A percentile compares a stretch with the other conserved stretches of the same genome.
phyloP scores from a whole-genome alignment of 2,113 vertebrate genomes.

The Vulpes ferrilata region DNA sequence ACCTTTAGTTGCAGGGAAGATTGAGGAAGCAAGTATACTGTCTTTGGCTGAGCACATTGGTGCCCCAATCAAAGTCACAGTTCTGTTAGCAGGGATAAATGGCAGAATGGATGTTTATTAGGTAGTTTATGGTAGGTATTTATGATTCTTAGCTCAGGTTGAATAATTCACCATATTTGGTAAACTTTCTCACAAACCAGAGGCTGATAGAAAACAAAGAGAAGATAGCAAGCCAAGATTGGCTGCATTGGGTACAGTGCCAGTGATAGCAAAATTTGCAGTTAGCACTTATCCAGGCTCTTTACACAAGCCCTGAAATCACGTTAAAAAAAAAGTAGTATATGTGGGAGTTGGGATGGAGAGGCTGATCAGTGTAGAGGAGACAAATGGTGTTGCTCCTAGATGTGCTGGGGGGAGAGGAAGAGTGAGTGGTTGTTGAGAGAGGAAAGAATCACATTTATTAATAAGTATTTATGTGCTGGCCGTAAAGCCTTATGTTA shows the following conservation, averaged over 20 bases:
- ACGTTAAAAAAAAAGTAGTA: background rate
- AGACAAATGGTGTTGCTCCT: background rate
- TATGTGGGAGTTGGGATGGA: background rate
- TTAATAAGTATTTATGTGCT: background rate
- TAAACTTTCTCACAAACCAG: background rate
- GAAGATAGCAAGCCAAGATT: background rate
- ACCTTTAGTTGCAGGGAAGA: background rate
- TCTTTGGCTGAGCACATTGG: background rate
- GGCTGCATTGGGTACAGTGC: background rate
- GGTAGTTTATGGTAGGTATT: background rate
- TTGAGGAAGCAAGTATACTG: background rate
- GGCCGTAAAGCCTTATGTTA: background rate
- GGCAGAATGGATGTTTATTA: background rate
- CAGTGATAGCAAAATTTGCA: background rate
- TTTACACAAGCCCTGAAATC: background rate
- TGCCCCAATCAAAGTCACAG: background rate
- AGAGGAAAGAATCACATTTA: background rate
- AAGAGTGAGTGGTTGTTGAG: background rate
- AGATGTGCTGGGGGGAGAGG: background rate
- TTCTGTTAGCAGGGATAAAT: conserved; percentile 17
- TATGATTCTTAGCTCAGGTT: background rate
- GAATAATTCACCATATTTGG: background rate
- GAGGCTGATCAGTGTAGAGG: background rate
- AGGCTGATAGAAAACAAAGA: background rate
- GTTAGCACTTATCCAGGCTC: background rate